phyloP scores from a whole-genome alignment of 1,140 invertebrate genomes.

The Drosophila burlai region DNA sequence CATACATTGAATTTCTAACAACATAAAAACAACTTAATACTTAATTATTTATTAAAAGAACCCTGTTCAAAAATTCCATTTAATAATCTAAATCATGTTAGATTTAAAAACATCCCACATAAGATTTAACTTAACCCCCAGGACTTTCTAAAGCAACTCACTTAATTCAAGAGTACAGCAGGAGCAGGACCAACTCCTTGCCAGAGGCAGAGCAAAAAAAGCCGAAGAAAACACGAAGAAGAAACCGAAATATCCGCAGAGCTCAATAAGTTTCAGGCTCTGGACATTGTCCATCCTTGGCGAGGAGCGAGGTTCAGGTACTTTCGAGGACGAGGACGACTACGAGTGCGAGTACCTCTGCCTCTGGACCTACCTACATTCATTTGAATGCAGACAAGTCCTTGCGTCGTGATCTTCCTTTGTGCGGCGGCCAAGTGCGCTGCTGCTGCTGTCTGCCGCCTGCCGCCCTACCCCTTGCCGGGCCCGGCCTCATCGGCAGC shows the following conservation, averaged over 20 bases:
- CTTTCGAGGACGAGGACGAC: slow-evolving; percentile 64
- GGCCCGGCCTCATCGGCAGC: slow-evolving; percentile 16
- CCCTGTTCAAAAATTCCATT: too few species aligned
- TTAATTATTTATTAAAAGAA: too few species aligned
- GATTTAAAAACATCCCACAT: too few species aligned
- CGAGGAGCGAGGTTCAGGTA: slow-evolving; percentile 74
- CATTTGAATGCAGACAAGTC: slow-evolving; percentile 84
- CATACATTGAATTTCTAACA: too few species aligned
- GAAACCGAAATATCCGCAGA: slow-evolving; percentile 52
- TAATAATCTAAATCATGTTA: too few species aligned
- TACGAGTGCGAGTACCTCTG: slow-evolving; percentile 49
- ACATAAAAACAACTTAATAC: too few species aligned
- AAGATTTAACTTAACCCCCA: too few species aligned
- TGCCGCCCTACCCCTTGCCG: slow-evolving; percentile 37
- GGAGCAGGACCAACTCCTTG: slow-evolving; percentile 13
- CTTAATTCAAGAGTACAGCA: slow-evolving; percentile 27
- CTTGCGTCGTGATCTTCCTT: slow-evolving; percentile 77
- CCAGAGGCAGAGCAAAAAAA: slow-evolving; percentile 12
- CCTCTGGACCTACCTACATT: slow-evolving; percentile 59
- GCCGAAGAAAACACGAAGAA: slow-evolving; percentile 11
- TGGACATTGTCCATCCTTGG: slow-evolving; percentile 80
- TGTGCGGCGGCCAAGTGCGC: slow-evolving; percentile 80
- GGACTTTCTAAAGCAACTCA: slow-evolving; percentile 13
- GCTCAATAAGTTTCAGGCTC: slow-evolving; percentile 75
- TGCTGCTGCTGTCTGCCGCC: slow-evolving; percentile 49